Evolutionary conservation across 2,888 invertebrate species (phyloP).

Genomic region (Phragmatobia fuliginosa): DNA sequence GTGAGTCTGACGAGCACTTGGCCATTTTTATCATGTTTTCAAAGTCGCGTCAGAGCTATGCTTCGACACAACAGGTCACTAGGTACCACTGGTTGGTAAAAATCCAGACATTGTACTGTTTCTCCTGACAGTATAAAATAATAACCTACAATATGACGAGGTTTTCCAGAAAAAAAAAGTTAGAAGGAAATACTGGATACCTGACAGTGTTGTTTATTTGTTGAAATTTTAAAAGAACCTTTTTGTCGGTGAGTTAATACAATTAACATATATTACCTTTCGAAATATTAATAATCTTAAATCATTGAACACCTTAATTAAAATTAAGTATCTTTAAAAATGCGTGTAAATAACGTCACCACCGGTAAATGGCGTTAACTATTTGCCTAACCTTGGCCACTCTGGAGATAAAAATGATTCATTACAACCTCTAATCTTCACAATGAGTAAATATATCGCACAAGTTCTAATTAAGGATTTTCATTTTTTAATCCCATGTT

Average conservation of each 20-base stretch:
- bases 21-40: too few relatives aligned
- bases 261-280: not conserved
- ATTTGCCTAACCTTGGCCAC: conserved; percentile 3
- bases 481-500: not conserved
- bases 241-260: not conserved
- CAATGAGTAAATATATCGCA: not conserved
- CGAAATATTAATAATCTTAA: not conserved
- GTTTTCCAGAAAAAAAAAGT: too few relatives aligned
- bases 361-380: not conserved
- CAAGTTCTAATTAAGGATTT: not conserved
- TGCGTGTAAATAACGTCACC: not conserved
- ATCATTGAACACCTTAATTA: not conserved
- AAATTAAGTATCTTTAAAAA: not conserved
- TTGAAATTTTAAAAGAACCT: too few relatives aligned
- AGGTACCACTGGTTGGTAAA: too few relatives aligned
- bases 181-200: too few relatives aligned
- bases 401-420: conserved; percentile 19
- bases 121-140: too few relatives aligned
- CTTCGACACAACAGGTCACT: too few relatives aligned
- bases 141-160: too few relatives aligned
- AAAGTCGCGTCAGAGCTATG: too few relatives aligned
- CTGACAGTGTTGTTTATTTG: too few relatives aligned
- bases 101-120: too few relatives aligned
- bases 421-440: conserved; percentile 2
- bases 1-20: too few relatives aligned